Conservation (phyloP, 2,797 vertebrate species). For the Tarsius wallacei region DNA sequence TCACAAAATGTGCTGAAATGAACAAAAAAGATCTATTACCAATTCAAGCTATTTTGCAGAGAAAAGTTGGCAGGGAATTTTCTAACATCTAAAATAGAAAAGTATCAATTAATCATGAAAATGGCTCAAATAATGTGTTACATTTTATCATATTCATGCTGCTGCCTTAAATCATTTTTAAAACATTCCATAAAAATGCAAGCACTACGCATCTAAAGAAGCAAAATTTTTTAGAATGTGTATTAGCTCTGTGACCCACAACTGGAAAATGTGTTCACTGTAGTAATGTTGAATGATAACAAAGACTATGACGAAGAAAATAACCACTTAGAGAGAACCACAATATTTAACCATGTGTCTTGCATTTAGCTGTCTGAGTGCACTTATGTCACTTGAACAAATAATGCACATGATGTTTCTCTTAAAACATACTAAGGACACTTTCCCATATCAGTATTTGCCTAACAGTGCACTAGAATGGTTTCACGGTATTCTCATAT, state of each 20-base stretch:
- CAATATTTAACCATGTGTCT: background rate
- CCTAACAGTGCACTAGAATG: background rate
- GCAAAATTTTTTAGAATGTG: slow-evolving; percentile 48
- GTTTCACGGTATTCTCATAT: background rate
- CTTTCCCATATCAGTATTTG: background rate
- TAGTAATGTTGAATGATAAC: background rate
- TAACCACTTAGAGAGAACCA: background rate
- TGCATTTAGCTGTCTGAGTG: background rate
- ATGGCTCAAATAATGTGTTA: slow-evolving; percentile 67
- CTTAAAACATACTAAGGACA: background rate
- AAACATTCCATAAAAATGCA: slow-evolving; percentile 69
- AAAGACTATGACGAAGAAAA: slow-evolving; percentile 3
- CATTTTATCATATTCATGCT: slow-evolving; percentile 65
- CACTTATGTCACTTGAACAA: background rate
- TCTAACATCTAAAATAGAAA: slow-evolving; percentile 71
- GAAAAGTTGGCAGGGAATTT: slow-evolving; percentile 66
- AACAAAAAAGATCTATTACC: slow-evolving; percentile 79
- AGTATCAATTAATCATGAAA: slow-evolving; percentile 75
- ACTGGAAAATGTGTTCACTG: background rate
- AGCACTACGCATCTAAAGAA: slow-evolving; percentile 19
- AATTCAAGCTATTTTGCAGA: slow-evolving; percentile 77
- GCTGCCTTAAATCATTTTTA: slow-evolving; percentile 55
- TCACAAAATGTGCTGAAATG: slow-evolving; percentile 79
- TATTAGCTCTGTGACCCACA: background rate
- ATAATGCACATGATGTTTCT: background rate